phyloP scores from a whole-genome alignment of 2,113 vertebrate genomes.

The Ictalurus furcatus region DNA sequence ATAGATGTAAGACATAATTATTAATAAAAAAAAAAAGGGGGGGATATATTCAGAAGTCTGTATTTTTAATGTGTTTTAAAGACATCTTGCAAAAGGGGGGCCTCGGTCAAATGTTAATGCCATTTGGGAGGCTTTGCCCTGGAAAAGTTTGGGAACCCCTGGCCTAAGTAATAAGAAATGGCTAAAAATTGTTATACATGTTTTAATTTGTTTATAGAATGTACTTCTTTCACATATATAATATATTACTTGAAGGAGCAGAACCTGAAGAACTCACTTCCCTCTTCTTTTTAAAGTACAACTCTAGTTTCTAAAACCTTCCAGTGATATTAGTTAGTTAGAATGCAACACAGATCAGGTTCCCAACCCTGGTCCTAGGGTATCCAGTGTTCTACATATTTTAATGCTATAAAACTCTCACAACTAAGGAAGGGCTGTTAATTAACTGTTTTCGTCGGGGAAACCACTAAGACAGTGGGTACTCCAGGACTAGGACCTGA shows the following conservation, averaged over 20 bases:
- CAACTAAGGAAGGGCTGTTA: not conserved
- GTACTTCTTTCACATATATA: not conserved
- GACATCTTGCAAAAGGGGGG: no score
- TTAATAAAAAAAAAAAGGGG: no score
- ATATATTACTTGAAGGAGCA: no score
- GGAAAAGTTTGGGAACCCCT: no score
- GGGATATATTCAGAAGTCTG: no score
- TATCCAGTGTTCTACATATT: not conserved
- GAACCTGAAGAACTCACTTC: not conserved
- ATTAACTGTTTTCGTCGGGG: not conserved
- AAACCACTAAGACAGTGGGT: no score
- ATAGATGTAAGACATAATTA: no score
- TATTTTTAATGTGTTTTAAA: no score
- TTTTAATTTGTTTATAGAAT: not conserved
- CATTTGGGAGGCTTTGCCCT: no score
- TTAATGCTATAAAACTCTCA: not conserved
- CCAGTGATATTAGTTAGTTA: not conserved
- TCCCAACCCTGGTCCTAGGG: not conserved
- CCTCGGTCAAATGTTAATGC: no score
- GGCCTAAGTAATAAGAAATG: not conserved
- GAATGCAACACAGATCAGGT: not conserved
- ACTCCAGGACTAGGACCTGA: not conserved
- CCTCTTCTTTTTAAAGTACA: not conserved
- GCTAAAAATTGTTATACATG: not conserved
- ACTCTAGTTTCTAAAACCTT: not conserved